Evolutionary conservation across 2,797 vertebrate species (phyloP).

Genomic region (Catostomus latipinnis): DNA sequence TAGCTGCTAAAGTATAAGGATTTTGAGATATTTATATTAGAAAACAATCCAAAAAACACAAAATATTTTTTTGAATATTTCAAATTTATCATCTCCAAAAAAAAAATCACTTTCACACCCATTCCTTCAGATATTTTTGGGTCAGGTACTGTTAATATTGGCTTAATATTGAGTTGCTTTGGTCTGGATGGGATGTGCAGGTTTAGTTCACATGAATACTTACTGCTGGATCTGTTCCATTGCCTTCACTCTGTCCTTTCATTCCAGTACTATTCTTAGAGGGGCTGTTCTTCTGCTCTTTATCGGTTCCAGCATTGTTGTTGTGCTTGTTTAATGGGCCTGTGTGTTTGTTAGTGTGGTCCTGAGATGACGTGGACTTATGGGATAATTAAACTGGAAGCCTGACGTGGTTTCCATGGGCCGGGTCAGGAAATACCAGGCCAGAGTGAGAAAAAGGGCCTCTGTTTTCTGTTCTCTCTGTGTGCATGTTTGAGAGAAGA

Average conservation of each 20-base stretch:
- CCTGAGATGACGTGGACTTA: constrained; percentile 50
- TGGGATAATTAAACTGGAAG: constrained; percentile 64
- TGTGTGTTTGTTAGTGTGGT: constrained; percentile 51
- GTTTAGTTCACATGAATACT: constrained; percentile 19
- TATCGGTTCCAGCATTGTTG: constrained; percentile 36
- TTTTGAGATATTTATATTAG: too few species aligned
- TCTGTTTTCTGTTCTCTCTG: constrained; percentile 51
- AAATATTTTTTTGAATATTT: background rate
- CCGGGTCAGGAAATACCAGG: constrained; percentile 79
- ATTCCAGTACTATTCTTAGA: constrained; percentile 34
- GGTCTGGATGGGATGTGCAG: background rate
- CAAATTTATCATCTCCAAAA: background rate
- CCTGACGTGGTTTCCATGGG: constrained; percentile 61
- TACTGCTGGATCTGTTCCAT: constrained; percentile 15
- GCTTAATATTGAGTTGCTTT: background rate
- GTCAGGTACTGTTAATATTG: constrained; percentile 31
- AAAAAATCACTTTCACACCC: background rate
- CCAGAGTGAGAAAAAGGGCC: constrained; percentile 55
- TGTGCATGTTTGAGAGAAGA: constrained; percentile 37
- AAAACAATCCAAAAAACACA: too few species aligned
- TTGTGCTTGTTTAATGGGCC: constrained; percentile 51
- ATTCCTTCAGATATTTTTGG: constrained; percentile 2
- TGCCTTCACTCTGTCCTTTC: constrained; percentile 11
- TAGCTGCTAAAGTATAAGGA: too few species aligned
- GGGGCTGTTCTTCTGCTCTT: background rate